phyloP scores from a whole-genome alignment of 2,888 invertebrate species.

The Drosophila lacicola region DNA sequence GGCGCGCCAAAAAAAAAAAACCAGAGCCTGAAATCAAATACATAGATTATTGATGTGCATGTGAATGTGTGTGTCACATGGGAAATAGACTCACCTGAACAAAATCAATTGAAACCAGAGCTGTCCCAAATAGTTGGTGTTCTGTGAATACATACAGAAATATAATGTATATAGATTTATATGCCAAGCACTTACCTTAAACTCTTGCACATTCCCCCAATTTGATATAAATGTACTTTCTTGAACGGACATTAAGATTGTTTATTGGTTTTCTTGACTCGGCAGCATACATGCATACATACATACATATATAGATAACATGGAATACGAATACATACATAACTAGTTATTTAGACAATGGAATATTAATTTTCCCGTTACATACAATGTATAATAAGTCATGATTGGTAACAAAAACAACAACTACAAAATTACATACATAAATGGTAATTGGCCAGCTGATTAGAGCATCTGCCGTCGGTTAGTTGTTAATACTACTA shows the following conservation, averaged over 20 bases:
- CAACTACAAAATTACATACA: constrained; percentile 63
- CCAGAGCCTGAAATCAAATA: constrained; percentile 31
- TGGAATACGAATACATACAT: constrained; percentile 49
- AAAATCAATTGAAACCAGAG: constrained; percentile 14
- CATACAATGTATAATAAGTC: constrained; percentile 16
- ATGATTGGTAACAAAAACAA: constrained; percentile 46
- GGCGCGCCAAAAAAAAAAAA: constrained; percentile 66
- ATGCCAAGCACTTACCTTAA: neutral
- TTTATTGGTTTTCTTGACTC: constrained; percentile 60
- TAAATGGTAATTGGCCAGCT: constrained; percentile 21
- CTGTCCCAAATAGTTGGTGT: neutral
- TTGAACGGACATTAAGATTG: constrained; percentile 46
- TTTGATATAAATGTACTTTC: constrained; percentile 7
- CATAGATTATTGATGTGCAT: constrained; percentile 29
- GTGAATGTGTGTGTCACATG: constrained; percentile 5
- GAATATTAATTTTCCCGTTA: constrained; percentile 21
- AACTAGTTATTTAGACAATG: constrained; percentile 46
- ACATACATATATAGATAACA: constrained; percentile 34
- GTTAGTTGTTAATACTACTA: constrained; percentile 33
- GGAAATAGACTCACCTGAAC: constrained; percentile 33
- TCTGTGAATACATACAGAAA: constrained; percentile 1
- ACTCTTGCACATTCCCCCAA: constrained; percentile 1
- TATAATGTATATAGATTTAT: neutral
- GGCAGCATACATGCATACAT: constrained; percentile 38
- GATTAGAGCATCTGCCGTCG: constrained; percentile 6